Conservation (phyloP, 2,888 invertebrate genomes). For the Drosophila limbata region DNA sequence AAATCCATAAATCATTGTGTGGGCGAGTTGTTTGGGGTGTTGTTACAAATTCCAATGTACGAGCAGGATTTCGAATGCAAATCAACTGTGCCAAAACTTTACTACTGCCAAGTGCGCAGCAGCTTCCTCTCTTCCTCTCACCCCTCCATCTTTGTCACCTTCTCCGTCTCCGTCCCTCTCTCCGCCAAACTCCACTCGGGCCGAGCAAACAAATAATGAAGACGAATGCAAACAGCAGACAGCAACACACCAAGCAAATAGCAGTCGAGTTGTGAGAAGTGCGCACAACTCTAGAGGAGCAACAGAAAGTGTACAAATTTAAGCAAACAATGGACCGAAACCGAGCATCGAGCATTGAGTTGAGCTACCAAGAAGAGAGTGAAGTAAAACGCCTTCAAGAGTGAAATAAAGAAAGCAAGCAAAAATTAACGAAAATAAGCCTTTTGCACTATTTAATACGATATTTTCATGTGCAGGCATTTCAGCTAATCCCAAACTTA, state of each 20-base stretch:
- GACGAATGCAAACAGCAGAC: conserved; percentile 81
- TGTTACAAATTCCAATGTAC: conserved; percentile 3
- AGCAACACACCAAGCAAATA: conserved; percentile 79
- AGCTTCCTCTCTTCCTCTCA: conserved; percentile 9
- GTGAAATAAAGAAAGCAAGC: conserved; percentile 7
- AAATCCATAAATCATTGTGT: conserved; percentile 83
- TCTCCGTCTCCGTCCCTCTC: background rate
- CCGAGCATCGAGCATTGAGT: conserved; percentile 57
- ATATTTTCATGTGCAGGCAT: conserved; percentile 73
- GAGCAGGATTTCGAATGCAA: conserved; percentile 76
- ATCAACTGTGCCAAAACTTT: conserved; percentile 82
- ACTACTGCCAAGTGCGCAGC: conserved; percentile 74
- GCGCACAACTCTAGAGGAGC: background rate
- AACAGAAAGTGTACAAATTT: conserved; percentile 73
- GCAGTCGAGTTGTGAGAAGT: conserved; percentile 53
- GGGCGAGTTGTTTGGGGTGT: conserved; percentile 4
- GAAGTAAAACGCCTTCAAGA: conserved; percentile 12
- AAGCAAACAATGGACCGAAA: conserved; percentile 75
- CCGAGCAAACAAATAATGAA: conserved; percentile 82
- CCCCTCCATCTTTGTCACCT: conserved; percentile 1
- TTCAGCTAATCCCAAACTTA: conserved; percentile 71
- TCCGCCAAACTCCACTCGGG: conserved; percentile 37
- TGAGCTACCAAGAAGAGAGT: conserved; percentile 31
- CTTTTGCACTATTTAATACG: conserved; percentile 71
- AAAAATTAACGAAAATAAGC: conserved; percentile 11